Evolutionary conservation across 2,888 invertebrate genomes (phyloP), one percentile per base, ranked within the genome.

Genomic region (Metacarcinus magister): DNA sequence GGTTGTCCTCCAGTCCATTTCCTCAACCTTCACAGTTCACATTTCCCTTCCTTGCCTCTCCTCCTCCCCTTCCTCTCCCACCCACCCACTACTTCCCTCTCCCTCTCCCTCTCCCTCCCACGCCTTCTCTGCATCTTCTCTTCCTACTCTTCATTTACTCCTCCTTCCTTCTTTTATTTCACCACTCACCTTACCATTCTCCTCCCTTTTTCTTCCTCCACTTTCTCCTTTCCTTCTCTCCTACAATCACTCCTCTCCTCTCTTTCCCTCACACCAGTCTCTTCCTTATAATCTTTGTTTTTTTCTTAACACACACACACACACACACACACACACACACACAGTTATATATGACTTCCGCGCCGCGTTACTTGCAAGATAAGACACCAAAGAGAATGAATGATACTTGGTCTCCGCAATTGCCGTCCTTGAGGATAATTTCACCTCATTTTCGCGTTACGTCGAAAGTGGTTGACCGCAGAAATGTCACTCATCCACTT

Each of bases 401-500:
- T 23, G n/a, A n/a, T n/a, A n/a, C 67, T 10, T 67, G 23, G 19
- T 67, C 23, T n/a, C 5, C 23, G 19, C 67, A 67, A 67, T 67
- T 67, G 19, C 67, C 67, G n/a, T 23, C 67, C 67, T 67, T 67
- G 67, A 16, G 67, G n/a, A 67, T 67, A 67, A 67, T 67, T 67
- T 67, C 67, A 16, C 23, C 10, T 67, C 67, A 67, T 67, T 67
- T 67, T 16, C 67, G 67, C 67, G 67, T 67, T 67, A 23, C 67
- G 1, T 2, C 10, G n/a, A 67, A 67, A 67, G 19, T 67, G n/a
- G 67, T 23, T 67, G 67, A 67, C 67, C 67, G 67, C 67, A 67
- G 67, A 67, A 67, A 67, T n/a, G 67, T 67, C 67, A 54, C 54
- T 54, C 54, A 67, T 67, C 67, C 67, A 67, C 67, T 67, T 67